Conservation (phyloP, 2,888 invertebrate genomes). For the Pocota personata region DNA sequence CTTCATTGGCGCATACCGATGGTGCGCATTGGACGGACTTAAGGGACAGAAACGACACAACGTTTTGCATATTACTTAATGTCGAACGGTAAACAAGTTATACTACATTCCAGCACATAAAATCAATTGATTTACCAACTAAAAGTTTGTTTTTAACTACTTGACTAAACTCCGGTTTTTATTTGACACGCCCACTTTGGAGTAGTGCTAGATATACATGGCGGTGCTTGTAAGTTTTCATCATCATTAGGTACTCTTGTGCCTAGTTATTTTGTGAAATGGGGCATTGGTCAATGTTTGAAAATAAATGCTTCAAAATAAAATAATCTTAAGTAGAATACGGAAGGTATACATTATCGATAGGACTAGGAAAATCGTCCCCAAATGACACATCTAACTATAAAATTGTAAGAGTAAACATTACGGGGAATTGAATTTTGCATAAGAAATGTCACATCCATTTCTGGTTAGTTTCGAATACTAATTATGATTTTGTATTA, state of each 20-base stretch:
- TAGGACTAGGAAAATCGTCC: no score
- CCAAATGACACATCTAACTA: no score
- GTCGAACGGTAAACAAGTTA: conserved; percentile 57
- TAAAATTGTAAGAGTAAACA: no score
- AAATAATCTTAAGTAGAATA: no score
- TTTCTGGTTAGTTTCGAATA: no score
- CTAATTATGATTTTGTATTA: no score
- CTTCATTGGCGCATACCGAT: conserved; percentile 22
- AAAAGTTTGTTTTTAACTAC: not conserved
- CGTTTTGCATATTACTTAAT: conserved; percentile 38
- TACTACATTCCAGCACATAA: conserved; percentile 47
- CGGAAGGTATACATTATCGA: no score
- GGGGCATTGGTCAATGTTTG: no score
- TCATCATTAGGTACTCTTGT: not conserved
- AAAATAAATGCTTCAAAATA: no score
- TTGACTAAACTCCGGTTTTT: conserved; percentile 21
- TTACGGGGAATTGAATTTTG: no score
- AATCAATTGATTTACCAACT: conserved; percentile 12
- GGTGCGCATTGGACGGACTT: conserved; percentile 24
- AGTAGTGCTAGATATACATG: conserved; percentile 7
- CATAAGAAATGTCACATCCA: no score
- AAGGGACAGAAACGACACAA: conserved; percentile 12
- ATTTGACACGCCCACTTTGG: conserved; percentile 30
- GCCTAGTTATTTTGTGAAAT: no score
- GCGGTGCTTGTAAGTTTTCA: not conserved